These are phyloP conservation scores for Paracentrotus lividus DNA, from an alignment of 53 echinoderm and acorn worm species.

Conservation along the genomic window DNA sequence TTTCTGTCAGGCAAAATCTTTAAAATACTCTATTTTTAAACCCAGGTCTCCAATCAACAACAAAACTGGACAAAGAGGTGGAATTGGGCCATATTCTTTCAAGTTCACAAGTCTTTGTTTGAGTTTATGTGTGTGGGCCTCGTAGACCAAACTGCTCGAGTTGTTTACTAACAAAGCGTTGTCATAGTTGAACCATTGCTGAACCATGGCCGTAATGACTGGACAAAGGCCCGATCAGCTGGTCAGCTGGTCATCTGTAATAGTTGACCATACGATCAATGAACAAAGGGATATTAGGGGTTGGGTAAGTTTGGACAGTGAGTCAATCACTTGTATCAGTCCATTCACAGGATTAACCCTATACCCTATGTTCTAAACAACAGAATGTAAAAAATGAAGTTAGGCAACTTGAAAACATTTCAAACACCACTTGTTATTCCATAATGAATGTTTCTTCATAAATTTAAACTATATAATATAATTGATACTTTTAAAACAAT, in stretches of 20 bases:
- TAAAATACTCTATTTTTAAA: not conserved
- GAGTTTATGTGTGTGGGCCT: not conserved
- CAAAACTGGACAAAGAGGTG: not conserved
- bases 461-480: no score
- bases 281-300: constrained; percentile 14
- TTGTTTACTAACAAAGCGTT: constrained; percentile 57
- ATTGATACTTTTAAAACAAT: no score
- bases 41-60: not conserved
- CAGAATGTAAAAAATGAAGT: no score
- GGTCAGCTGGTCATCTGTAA: constrained; percentile 37
- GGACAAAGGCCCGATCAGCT: constrained; percentile 23
- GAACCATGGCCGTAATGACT: constrained; percentile 36
- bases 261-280: not conserved
- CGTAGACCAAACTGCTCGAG: not conserved
- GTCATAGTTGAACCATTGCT: constrained; percentile 4
- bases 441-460: no score
- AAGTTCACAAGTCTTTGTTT: not conserved
- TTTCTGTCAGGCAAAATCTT: not conserved
- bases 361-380: no score
- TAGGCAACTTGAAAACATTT: no score
- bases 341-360: not conserved
- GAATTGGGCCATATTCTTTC: not conserved
- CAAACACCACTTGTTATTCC: no score
- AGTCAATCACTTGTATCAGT: constrained; percentile 11
- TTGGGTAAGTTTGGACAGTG: constrained; percentile 45